Evolutionary conservation across 2,888 invertebrate species (phyloP), one percentile per base, ranked within the genome.

Genomic region (Eurytoma californica): DNA sequence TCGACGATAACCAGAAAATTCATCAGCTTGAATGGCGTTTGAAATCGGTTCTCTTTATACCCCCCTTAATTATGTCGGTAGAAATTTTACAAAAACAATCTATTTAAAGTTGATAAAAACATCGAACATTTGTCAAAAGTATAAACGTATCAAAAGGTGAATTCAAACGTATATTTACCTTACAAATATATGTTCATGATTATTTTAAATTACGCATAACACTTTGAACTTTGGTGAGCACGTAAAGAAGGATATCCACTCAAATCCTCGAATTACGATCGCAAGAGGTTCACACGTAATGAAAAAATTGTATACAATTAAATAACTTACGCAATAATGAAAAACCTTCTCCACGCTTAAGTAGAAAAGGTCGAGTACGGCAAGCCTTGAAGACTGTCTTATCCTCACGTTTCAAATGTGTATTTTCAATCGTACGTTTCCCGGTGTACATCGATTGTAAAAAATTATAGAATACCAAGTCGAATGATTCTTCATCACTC

Each of bases 1-100:
- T 67, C 68, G 51, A 61, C 30, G 68, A 65, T 63, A 63, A 75
- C 60, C 16, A 24, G 53, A 65, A 66, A 69, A 60, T 16, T 5
- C 24, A 60, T 60, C 28, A 57, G 68, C 51, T 72, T 77, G 63
- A 76, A 72, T 77, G 63, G 76, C 63, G 49, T 53, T 68, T 63
- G 51, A 79, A 70, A 74, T 39, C n/a, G 20, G 13, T 60, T 28
- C 16, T 28, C 18, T 16, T 28, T 16, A n/a, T n/a, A 7, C 39
- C 39, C 9, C 39, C 39, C 9, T 28, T n/a, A n/a, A 63, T 63
- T n/a, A 18, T 7, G 57, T n/a, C 20, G 16, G 39, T 39, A 39
- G 47, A 63, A 63, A 63, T 47, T 63, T 63, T 47, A 63, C 30
- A 18, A 63, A 30, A 61, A 30, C 30, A 30, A 16, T 28, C 9